phyloP scores from a whole-genome alignment of 2,888 invertebrate species.

The Ormyrus labotus region DNA sequence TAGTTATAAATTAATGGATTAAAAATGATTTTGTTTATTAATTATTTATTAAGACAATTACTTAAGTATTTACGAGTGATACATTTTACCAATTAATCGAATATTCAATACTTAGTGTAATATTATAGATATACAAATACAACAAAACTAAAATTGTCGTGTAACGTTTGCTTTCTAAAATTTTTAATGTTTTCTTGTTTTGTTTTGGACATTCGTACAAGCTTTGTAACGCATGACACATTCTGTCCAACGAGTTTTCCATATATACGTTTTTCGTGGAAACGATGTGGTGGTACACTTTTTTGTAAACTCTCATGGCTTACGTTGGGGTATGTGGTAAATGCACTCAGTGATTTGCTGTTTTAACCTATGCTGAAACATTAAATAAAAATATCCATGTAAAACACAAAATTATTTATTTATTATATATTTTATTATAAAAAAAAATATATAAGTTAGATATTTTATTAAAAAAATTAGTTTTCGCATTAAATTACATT shows the following conservation, averaged over 20 bases:
- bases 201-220: slow-evolving; percentile 50
- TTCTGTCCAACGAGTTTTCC: slow-evolving; percentile 39
- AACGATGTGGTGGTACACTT: slow-evolving; percentile 66
- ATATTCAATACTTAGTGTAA: slow-evolving; percentile 71
- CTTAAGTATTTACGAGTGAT: slow-evolving; percentile 72
- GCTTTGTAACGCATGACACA: slow-evolving; percentile 17
- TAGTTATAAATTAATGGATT: slow-evolving; percentile 47
- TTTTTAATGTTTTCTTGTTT: slow-evolving; percentile 46
- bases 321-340: slow-evolving; percentile 68
- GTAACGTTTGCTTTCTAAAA: slow-evolving; percentile 67
- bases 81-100: slow-evolving; percentile 72
- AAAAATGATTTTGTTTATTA: slow-evolving; percentile 64
- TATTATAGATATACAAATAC: slow-evolving; percentile 74
- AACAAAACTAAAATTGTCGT: slow-evolving; percentile 71
- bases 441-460: too few species aligned
- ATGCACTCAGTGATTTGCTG: slow-evolving; percentile 65
- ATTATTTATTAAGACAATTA: slow-evolving; percentile 70
- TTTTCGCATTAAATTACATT: too few species aligned
- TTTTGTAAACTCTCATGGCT: slow-evolving; percentile 63
- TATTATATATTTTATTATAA: too few species aligned
- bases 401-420: too few species aligned
- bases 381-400: slow-evolving; percentile 23
- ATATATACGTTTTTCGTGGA: slow-evolving; percentile 59
- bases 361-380: slow-evolving; percentile 73
- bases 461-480: too few species aligned